phyloP scores from a whole-genome alignment of 2,888 invertebrate genomes.

The Meiosimyza platycephala region DNA sequence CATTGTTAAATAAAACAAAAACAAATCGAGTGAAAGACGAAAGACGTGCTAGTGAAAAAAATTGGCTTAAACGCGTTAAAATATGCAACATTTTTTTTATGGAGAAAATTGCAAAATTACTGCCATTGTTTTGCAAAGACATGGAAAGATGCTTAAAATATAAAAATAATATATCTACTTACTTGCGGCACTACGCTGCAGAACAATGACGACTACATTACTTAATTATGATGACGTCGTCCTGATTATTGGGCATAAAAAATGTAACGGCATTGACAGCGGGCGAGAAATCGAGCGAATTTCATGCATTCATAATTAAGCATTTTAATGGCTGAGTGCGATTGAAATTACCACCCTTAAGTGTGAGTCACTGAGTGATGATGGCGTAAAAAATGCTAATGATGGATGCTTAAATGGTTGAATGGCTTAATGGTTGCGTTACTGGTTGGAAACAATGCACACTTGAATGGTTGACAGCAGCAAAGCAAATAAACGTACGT shows the following conservation, averaged over 20 bases:
- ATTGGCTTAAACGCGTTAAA: conserved; percentile 2
- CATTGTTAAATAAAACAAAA: too few species aligned
- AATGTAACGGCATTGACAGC: background rate
- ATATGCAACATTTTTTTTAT: conserved; percentile 20
- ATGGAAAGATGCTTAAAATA: background rate
- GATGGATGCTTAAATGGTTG: conserved; percentile 31
- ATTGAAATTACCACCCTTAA: conserved; percentile 36
- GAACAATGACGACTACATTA: conserved; percentile 19
- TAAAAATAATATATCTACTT: background rate
- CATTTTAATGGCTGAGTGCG: conserved; percentile 38
- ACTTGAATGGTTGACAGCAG: conserved; percentile 5
- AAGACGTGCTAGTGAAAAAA: too few species aligned
- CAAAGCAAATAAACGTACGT: background rate
- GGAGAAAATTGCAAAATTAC: background rate
- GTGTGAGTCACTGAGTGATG: conserved; percentile 24
- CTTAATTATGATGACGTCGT: conserved; percentile 23
- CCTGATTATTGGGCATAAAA: conserved; percentile 16
- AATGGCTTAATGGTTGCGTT: conserved; percentile 13
- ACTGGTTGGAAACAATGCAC: too few species aligned
- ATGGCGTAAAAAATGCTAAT: conserved; percentile 36
- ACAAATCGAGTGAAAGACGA: too few species aligned
- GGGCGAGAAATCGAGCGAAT: conserved; percentile 10
- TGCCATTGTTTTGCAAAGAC: background rate
- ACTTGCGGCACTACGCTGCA: background rate
- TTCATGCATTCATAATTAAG: conserved; percentile 34